Base-by-base conservation (phyloP, 2,888 invertebrate species). In the Vesta saturnalis region DNA sequence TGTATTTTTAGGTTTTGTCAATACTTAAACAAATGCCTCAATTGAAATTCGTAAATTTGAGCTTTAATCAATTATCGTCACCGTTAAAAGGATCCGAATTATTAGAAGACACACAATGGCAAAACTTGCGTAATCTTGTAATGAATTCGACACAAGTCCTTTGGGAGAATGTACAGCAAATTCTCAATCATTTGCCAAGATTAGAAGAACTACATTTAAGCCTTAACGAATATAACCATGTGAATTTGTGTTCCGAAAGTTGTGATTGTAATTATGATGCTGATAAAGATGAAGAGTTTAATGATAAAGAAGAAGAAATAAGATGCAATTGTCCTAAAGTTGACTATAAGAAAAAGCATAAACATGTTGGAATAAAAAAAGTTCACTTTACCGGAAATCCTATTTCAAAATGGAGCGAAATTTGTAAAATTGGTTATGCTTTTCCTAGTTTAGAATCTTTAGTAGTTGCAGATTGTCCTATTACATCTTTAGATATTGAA, bases 141-240 rank as follows among this genome's bases (percentile, higher is more conserved):
- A 86, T 97, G 15, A 97, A 97, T 83, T 94, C 94, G 56, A 96
- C 96, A 0, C 89, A 91, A 74, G 89, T 96, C 21, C 91, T 94
- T 69, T 97, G 96, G 97, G 88, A 90, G 43, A 92, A 92, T 76
- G 90, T 97, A 47, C 90, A 91, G 77, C 88, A 90, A 55, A 85
- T 97, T 71, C 87, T 96, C 61, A 89, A 90, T 78, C 88, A 91
- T 79, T 86, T 94, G 71, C 93, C 92, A 65, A 90, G 91, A 80
- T 86, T 97, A 49, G 93, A 95, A 86, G 97, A 97, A 85, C 86
- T 98, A 73, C 97, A 97, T 85, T 85, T 97, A 77, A 96, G 97
- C 80, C 87, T 96, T 70, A 98, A 97, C 84, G 92, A 94, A 81
- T 96, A 94, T 83, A 89, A 89, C 21, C 89, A 90, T 74, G 92